Base-by-base conservation (phyloP, 2,113 vertebrate species). In the Lota lota region DNA sequence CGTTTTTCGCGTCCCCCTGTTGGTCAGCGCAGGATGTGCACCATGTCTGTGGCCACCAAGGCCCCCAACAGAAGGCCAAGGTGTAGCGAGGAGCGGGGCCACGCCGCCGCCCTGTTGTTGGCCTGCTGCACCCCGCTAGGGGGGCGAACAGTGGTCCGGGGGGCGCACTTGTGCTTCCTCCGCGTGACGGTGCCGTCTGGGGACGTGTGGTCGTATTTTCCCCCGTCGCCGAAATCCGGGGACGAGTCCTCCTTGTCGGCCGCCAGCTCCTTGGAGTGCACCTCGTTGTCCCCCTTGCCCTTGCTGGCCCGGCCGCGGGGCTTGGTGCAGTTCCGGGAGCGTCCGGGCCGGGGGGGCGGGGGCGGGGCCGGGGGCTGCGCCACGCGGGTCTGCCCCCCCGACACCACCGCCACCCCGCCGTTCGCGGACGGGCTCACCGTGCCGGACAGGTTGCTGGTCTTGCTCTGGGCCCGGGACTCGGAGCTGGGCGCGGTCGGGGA, bases 61-160 rank as follows among this genome's bases (percentile, higher is more conserved):
- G 94, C 79, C 75, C 92, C 77, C 68, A 92, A 81, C 81, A 96
- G 87, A 80, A 90, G 83, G 0, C 72, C 83, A 69, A 82, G 56
- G 56, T 86, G 73, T 66, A 82, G 67, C 74, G 81, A 81, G 59
- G 83, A 69, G 72, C 66, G 84, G 90, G 1, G 85, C 75, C 85
- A 85, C 22, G 84, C 76, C 36, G 84, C 76, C 36, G 84, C 89
- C 70, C 91, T 73, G 15, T 89, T 91, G 64, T 94, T 93, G 10
- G 96, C 95, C 91, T 95, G 95, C 88, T 97, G 95, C 53, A 99
- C 97, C 88, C 97, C 96, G 3, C 96, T 98, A 60, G 97, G 97
- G 71, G 94, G 90, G 57, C 92, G 94, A 75, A 96, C 86, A 90
- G 91, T 94, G 93, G 74, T 94, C 93, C 95, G 94, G 76, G 93